Evolutionary conservation across 1,140 invertebrate species (phyloP), one percentile per base, ranked within the genome.

Genomic region (Drosophila lowei): DNA sequence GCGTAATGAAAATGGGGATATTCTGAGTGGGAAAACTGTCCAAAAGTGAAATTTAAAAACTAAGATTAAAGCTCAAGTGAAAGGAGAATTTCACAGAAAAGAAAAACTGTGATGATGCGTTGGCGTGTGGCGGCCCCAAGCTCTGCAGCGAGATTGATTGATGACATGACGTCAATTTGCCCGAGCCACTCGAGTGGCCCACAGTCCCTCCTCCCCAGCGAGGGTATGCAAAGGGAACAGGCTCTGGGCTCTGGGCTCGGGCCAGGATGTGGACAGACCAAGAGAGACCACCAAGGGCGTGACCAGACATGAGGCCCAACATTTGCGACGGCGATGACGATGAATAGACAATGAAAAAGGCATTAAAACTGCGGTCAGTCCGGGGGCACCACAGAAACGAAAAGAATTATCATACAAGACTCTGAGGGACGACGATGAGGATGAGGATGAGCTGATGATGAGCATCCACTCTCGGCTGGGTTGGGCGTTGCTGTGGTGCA

Each of bases 151-250:
- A 63, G 77, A 88, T 86, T 86, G 83, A 86, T 86, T 86, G 78
- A 86, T 86, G 83, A 86, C 83, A 89, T 72, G 75, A 67, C 78
- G 83, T 86, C 83, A 86, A 86, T 88, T 86, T 77, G 72, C 75
- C 66, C 41, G 46, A 64, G 77, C 58, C 62, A 46, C 55, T 52
- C 61, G 21, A 25, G 28, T 16, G 21, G 41, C 42, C 16, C 16
- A 16, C 42, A 7, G 7, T 6, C 8, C 48, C 25, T 13, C 5
- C 13, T 34, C 61, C 43, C 11, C 23, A 16, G 47, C 21, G 53
- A 60, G 61, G 54, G 59, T 63, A 77, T 77, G 73, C 70, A 73
- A 77, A 64, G 49, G 13, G n/a, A 30, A 41, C 21, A 62, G 8
- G 16, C 53, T 18, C 15, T 2, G 8, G 23, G 23, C 43, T 47